Percentiles rank a stretch among this genome's conserved stretches.
Evolutionary conservation across 2,797 vertebrate genomes (phyloP).

Genomic region (Arrhamphus sclerolepis): DNA sequence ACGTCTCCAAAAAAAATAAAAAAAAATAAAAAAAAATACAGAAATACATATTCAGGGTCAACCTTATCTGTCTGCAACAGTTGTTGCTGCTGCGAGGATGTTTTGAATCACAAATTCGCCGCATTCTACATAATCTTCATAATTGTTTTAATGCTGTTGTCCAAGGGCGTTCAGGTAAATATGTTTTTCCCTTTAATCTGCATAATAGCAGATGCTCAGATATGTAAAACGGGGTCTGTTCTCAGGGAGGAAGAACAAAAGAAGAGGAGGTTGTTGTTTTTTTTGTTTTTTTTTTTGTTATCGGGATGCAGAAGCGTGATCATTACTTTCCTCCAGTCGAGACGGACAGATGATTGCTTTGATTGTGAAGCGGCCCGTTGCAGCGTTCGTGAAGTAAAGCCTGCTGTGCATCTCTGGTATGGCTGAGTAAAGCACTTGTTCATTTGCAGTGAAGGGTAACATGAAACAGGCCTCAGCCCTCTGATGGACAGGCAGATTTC

Average conservation of each 20-base stretch:
- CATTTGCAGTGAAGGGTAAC: slow-evolving; percentile 83
- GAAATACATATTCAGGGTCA: slow-evolving; percentile 83
- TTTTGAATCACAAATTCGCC: slow-evolving; percentile 85
- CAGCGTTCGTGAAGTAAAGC: slow-evolving; percentile 33
- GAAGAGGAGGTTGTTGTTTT: slow-evolving; percentile 53
- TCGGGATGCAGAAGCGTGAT: slow-evolving; percentile 50
- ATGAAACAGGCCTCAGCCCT: slow-evolving; percentile 83
- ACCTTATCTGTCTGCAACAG: slow-evolving; percentile 83
- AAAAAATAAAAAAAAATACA: slow-evolving; percentile 69
- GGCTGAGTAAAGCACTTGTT: slow-evolving; percentile 83
- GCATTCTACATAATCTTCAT: slow-evolving; percentile 79
- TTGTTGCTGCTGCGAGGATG: slow-evolving; percentile 68
- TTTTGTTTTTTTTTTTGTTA: too few relatives aligned
- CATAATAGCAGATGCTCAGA: slow-evolving; percentile 83
- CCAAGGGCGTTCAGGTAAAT: slow-evolving; percentile 84
- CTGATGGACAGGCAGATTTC: slow-evolving; percentile 99
- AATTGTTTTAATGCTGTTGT: slow-evolving; percentile 85
- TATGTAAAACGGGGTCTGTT: slow-evolving; percentile 78
- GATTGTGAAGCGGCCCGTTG: slow-evolving; percentile 53
- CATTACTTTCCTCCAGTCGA: slow-evolving; percentile 59
- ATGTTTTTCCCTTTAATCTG: slow-evolving; percentile 69
- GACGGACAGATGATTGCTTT: slow-evolving; percentile 66
- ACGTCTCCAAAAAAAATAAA: slow-evolving; percentile 63
- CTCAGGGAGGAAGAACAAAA: slow-evolving; percentile 22
- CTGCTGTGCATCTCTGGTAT: slow-evolving; percentile 74